These are phyloP conservation scores for Gasterosteus nipponicus DNA, from an alignment of 2,113 vertebrate genomes.

Conservation along the genomic window DNA sequence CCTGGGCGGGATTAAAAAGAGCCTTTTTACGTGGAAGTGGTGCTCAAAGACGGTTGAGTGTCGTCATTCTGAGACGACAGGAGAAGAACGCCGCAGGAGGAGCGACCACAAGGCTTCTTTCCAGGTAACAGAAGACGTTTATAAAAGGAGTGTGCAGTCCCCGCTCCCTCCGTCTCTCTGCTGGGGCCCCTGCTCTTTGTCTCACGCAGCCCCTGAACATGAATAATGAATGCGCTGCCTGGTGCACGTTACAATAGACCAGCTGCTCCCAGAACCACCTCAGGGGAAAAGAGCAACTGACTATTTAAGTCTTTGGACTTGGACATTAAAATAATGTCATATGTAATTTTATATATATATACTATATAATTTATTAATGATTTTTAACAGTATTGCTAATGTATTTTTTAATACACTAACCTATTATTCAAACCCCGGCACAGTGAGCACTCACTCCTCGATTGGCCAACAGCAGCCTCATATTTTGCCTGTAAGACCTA, in stretches of 20 bases:
- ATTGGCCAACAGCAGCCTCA: not conserved
- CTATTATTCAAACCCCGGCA: too few species aligned
- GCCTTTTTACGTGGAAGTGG: not conserved
- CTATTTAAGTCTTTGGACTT: not conserved
- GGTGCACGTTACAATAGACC: conserved; percentile 66
- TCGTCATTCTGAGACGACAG: not conserved
- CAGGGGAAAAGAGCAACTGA: conserved; percentile 18
- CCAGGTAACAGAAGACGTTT: not conserved
- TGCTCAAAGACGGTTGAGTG: not conserved
- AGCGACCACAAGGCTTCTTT: too few species aligned
- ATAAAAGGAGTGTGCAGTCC: not conserved
- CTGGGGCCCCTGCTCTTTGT: conserved; percentile 57
- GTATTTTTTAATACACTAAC: not conserved
- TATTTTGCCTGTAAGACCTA: not conserved
- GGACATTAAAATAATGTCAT: not conserved
- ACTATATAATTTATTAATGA: not conserved
- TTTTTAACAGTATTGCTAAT: not conserved
- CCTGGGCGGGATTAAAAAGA: conserved; percentile 70
- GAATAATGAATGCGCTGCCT: conserved; percentile 58
- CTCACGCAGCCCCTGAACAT: conserved; percentile 59
- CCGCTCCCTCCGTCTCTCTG: not conserved
- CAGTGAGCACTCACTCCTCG: not conserved
- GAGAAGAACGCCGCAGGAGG: not conserved
- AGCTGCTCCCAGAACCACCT: conserved; percentile 54
- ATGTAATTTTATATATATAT: too few species aligned